Base-by-base conservation (phyloP, 2,113 vertebrate species). In the Raja brachyura region DNA sequence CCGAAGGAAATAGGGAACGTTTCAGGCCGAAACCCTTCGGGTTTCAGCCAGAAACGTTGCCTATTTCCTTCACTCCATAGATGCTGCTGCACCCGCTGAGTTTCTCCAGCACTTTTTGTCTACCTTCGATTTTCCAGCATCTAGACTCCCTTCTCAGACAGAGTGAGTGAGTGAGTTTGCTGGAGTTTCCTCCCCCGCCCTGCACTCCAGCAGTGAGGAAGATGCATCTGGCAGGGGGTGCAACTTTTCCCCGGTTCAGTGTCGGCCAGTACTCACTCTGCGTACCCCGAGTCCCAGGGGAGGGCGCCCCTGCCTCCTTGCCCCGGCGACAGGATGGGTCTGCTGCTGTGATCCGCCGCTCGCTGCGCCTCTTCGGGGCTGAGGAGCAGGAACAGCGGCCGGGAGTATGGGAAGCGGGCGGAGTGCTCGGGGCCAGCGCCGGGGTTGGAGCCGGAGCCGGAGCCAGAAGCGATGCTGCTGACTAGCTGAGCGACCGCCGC, bases 401-500 rank as follows among this genome's bases (percentile, higher is more conserved):
- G 83, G 11, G 59, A 31, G 59, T 88, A 88, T 14, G 13, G 28
- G 6, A 66, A 88, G 0, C 16, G 5, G 59, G 28, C 25, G 28
- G 28, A 0, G 13, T 3, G 28, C 13, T 31, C 83, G 6, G 2
- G 2, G 14, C 83, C 2, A 14, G 13, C 16, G 4, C 83, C 5
- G 28, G 28, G 18, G 20, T 25, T 22, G 39, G 48, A 56, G 78
- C 78, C 56, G 79, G 79, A 83, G 20, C 78, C 8, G 79, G 79
- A 56, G 20, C 78, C 3, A 8, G 79, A 28, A 83, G 48, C 48
- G 20, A 25, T 28, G 9, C 83, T 59, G 28, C 59, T 31, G 5
- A 88, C 83, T 59, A 88, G 59, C 59, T 88, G 83, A 66, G 83
- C 28, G 13, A 88, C 83, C 28, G n/a, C 59, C n/a, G 59, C 83